Conservation (phyloP, 2,113 vertebrate species). For the Rhineura floridana region DNA sequence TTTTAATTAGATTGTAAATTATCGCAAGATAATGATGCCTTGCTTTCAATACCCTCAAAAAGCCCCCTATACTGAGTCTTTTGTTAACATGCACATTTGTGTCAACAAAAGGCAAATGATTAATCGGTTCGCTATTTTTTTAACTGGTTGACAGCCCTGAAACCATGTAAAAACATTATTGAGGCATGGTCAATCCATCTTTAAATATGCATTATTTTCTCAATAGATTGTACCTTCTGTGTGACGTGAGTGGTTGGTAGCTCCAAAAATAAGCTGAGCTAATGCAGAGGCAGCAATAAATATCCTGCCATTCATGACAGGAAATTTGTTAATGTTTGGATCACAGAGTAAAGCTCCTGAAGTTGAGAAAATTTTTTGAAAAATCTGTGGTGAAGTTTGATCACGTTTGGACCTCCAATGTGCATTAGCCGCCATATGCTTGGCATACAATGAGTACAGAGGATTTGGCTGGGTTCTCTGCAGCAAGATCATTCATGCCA, state of each 20-base stretch:
- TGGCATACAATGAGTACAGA: background rate
- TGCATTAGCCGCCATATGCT: background rate
- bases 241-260: background rate
- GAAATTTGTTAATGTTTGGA: background rate
- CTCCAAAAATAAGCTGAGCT: background rate
- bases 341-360: background rate
- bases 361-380: background rate
- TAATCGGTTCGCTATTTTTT: too few relatives aligned
- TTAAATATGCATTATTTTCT: background rate
- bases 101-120: background rate
- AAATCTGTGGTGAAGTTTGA: background rate
- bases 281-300: background rate
- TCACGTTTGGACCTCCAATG: accelerated
- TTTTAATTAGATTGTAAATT: too few relatives aligned
- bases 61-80: background rate
- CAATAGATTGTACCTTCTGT: background rate
- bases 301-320: background rate
- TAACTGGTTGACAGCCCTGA: background rate
- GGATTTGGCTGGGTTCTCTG: background rate
- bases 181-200: background rate
- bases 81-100: background rate
- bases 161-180: background rate
- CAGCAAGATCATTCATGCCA: background rate
- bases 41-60: background rate
- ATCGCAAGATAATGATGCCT: background rate